Evolutionary conservation across 2,113 vertebrate genomes (phyloP).

Genomic region (Australoheros scitulus): DNA sequence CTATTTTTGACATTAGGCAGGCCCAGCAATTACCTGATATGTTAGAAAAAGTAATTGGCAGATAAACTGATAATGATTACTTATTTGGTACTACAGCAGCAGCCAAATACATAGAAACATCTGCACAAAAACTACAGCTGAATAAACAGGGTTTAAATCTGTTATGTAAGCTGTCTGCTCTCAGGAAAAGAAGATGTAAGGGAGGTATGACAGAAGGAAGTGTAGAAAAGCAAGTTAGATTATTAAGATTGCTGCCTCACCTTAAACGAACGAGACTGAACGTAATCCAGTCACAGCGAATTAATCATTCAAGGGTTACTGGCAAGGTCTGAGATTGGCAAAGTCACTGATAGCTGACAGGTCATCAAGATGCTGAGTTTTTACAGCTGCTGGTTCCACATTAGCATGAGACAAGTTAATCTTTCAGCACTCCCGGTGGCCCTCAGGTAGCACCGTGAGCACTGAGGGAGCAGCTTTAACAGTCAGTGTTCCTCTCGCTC

Average conservation of each 20-base stretch:
- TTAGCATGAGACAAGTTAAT: conserved; percentile 38
- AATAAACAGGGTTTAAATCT: background rate
- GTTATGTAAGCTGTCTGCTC: background rate
- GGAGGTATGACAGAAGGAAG: background rate
- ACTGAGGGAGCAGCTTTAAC: background rate
- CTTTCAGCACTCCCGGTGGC: conserved; percentile 8
- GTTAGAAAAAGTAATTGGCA: background rate
- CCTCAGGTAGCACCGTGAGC: conserved; percentile 3
- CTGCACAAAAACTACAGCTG: background rate
- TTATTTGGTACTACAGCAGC: background rate
- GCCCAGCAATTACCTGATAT: background rate
- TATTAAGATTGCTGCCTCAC: conserved; percentile 3
- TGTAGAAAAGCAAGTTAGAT: background rate
- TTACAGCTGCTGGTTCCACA: conserved; percentile 39
- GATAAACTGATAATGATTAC: background rate
- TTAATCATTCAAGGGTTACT: conserved; percentile 35
- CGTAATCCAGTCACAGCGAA: conserved; percentile 32
- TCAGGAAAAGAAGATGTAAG: background rate
- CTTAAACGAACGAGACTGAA: conserved; percentile 22
- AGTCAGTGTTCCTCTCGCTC: background rate
- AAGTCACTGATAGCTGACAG: conserved; percentile 26
- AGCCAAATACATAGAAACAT: background rate
- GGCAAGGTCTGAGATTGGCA: conserved; percentile 39
- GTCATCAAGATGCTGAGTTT: conserved; percentile 47
- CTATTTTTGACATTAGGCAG: background rate